Base-by-base conservation (phyloP, 1,140 invertebrate genomes). In the Lepidotrigona ventralis region DNA sequence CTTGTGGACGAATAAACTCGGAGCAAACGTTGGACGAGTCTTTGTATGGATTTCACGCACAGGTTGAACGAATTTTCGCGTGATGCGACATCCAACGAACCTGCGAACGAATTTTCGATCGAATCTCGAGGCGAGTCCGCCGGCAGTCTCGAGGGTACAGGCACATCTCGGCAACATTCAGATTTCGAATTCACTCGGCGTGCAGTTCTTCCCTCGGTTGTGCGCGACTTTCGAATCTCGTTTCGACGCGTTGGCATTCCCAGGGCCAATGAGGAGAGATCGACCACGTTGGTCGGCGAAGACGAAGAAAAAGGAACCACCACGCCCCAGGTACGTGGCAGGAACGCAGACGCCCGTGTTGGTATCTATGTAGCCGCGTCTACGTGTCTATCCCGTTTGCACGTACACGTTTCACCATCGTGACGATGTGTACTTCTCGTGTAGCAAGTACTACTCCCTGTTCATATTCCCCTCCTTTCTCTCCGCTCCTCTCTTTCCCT, bases 301-400 rank as follows among this genome's bases (percentile, higher is more conserved):
- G 85, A 90, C 75, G 85, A 90, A 89, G 90, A 91, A 92, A 91
- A 89, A 88, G 87, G 85, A 86, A 86, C 85, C 84, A 91, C 90
- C 90, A 92, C 91, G 91, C 91, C 90, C 90, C 89, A 91, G 88
- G 88, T 91, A 89, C 90, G 87, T 91, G 90, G 86, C 86, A 91
- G 85, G 87, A 89, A 88, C 90, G 90, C 86, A 76, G 81, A 79
- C 85, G 75, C 60, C 56, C 82, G 85, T 82, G 79, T 82, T 86
- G 86, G 86, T 85, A 81, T 78, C 85, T 79, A 84, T 81, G 83
- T 87, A 83, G 56, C 85, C 69, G 78, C 73, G 66, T 85, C 76
- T 87, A 86, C 64, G 54, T 81, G 76, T 74, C 78, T 72, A 81
- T 83, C 68, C 81, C 75, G 79, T 79, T 70, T 83, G 75, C 87